A percentile compares a stretch with the other conserved stretches of the same genome.
phyloP scores from a whole-genome alignment of 2,797 vertebrate genomes.

The Girardinus metallicus region DNA sequence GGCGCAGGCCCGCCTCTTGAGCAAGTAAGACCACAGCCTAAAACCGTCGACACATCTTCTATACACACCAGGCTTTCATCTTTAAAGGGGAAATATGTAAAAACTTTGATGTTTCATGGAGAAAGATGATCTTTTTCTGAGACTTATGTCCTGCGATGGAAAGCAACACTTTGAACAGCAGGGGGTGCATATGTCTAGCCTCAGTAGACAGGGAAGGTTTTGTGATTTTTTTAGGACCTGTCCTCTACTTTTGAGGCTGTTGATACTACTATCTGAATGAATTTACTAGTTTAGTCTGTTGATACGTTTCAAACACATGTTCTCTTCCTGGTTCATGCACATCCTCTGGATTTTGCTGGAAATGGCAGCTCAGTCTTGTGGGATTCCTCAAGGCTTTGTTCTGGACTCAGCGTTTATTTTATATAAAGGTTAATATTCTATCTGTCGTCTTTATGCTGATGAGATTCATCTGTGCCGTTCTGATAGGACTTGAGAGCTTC shows the following conservation, averaged over 20 bases:
- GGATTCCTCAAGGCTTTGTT: not conserved
- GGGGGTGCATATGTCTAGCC: not conserved
- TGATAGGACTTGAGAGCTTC: not conserved
- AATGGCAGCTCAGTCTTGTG: not conserved
- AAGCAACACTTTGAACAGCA: not conserved
- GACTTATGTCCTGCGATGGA: not conserved
- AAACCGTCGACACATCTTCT: not conserved
- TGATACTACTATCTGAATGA: not conserved
- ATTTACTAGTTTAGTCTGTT: not conserved
- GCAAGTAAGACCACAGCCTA: conserved; percentile 81
- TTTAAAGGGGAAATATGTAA: not conserved
- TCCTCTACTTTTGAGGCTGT: not conserved
- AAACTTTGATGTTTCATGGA: not conserved
- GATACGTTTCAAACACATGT: not conserved
- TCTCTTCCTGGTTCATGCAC: not conserved
- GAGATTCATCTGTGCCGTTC: not conserved
- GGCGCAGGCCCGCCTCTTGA: conserved; percentile 87
- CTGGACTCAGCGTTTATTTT: not conserved
- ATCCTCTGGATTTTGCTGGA: not conserved
- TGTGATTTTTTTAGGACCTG: not conserved
- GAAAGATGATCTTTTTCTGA: not conserved
- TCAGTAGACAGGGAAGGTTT: not conserved
- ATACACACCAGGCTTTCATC: conserved; percentile 17
- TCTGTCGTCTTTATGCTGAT: not conserved
- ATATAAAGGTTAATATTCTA: not conserved